Evolutionary conservation across 2,113 vertebrate species (phyloP), one percentile per base, ranked within the genome.

Genomic region (Dascyllus trimaculatus): DNA sequence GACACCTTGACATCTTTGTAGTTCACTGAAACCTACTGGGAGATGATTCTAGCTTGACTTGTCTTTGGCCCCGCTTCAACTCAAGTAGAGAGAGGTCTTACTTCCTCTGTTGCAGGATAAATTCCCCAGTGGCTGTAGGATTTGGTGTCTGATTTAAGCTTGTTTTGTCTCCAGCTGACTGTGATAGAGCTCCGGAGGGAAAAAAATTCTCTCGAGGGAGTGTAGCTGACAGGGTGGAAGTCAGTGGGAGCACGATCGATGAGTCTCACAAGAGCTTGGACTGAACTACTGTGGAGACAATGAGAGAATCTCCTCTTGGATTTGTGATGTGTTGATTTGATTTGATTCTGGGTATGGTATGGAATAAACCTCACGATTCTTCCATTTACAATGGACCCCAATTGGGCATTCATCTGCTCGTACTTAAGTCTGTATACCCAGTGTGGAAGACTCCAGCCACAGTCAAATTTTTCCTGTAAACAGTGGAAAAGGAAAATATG

Each of bases 101-200:
- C 69, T 71, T 67, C 21, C 21, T 53, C 15, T 32, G 45, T 48
- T 19, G 3, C 62, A 22, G 49, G 24, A 70, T 71, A 48, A 22
- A 62, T 49, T 62, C 66, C 65, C 58, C 9, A 4, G 61, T 45
- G 65, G 32, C 45, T 73, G 25, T 59, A 58, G 74, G 71, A 72
- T 81, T 75, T 67, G 66, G 63, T 59, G 54, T 76, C 71, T 86
- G 75, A 79, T 81, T 83, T 68, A 49, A 74, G 63, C 53, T 73
- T 74, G 77, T 84, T 89, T 81, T 67, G 63, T 74, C 71, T 85
- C 71, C 52, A 45, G 63, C 22, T 69, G 67, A 76, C 66, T 45
- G 69, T 61, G 85, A 83, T 72, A 48, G 54, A 78, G 54, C 71
- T 73, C 63, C 26, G 35, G 26, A 77, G 59, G 49, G 71, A 25